Conservation (phyloP, 2,888 invertebrate species). For the Octonoba sinensis region DNA sequence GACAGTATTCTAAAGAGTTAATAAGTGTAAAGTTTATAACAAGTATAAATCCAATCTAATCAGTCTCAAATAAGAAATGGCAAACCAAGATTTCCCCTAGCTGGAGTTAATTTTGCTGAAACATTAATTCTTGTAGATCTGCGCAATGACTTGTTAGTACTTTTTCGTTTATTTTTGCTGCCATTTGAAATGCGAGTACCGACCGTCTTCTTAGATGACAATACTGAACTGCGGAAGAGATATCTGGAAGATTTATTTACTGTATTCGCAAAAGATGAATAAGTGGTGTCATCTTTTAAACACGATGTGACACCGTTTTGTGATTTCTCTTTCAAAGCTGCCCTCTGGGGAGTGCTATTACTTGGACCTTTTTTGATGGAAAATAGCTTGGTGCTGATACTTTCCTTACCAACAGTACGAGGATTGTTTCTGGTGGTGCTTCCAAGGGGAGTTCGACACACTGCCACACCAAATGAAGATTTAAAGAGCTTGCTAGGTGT, state of each 20-base stretch:
- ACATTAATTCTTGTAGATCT: conserved; percentile 21
- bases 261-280: conserved; percentile 40
- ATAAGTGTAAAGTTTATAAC: no score
- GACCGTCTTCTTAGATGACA: conserved; percentile 29
- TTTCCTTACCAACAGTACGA: not conserved
- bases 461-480: conserved; percentile 8
- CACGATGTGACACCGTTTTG: not conserved
- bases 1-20: no score
- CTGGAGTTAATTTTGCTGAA: conserved; percentile 49
- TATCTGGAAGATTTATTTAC: conserved; percentile 24
- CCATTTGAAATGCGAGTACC: conserved; percentile 27
- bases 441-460: conserved; percentile 19
- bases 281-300: conserved; percentile 30
- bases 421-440: not conserved
- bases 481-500: conserved; percentile 55
- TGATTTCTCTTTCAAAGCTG: conserved; percentile 24
- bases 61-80: conserved; percentile 4
- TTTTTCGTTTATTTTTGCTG: conserved; percentile 6
- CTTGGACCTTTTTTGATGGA: not conserved
- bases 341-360: not conserved
- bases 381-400: not conserved
- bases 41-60: no score
- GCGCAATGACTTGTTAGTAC: not conserved
- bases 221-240: conserved; percentile 39
- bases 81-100: conserved; percentile 42